Percentiles rank a stretch among this genome's conserved stretches.
These are phyloP conservation scores for Ctenochaetus hawaiiensis DNA, from an alignment of 2,797 vertebrate species.

Conservation along the genomic window DNA sequence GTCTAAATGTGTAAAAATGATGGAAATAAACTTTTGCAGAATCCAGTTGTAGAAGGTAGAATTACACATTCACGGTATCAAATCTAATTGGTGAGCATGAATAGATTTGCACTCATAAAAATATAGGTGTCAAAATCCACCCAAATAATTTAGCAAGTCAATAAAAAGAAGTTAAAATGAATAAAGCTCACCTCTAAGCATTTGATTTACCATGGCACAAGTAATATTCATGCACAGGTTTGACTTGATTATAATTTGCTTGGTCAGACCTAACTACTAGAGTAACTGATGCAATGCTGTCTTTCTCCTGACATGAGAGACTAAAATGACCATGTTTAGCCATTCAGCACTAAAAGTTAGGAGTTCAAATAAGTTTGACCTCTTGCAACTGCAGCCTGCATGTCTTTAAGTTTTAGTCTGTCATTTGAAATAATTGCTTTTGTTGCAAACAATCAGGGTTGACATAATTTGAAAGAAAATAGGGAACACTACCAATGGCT, in stretches of 20 bases:
- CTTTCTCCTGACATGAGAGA: constrained; percentile 19
- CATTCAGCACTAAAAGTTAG: background rate
- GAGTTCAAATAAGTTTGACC: too few species aligned
- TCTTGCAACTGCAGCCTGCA: background rate
- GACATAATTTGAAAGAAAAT: background rate
- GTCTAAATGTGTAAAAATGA: background rate
- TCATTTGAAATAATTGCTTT: background rate
- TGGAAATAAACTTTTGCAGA: background rate
- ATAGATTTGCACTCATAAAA: constrained; percentile 4
- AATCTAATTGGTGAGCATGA: background rate
- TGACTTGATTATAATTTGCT: background rate
- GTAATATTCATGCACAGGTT: background rate
- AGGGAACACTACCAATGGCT: background rate
- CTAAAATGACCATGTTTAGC: constrained; percentile 7
- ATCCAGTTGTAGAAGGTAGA: background rate
- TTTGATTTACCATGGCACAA: background rate
- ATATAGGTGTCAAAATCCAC: background rate
- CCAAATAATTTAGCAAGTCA: background rate
- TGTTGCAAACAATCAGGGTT: background rate
- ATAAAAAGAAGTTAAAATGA: background rate
- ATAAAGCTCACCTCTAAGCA: background rate
- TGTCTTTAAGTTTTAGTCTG: background rate
- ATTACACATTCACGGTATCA: background rate
- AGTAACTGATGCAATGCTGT: constrained; percentile 19
- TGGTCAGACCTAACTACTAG: constrained; percentile 20